Evolutionary conservation across 1,140 invertebrate genomes (phyloP), one percentile per base, ranked within the genome.

Genomic region (Coenobita brevimanus): DNA sequence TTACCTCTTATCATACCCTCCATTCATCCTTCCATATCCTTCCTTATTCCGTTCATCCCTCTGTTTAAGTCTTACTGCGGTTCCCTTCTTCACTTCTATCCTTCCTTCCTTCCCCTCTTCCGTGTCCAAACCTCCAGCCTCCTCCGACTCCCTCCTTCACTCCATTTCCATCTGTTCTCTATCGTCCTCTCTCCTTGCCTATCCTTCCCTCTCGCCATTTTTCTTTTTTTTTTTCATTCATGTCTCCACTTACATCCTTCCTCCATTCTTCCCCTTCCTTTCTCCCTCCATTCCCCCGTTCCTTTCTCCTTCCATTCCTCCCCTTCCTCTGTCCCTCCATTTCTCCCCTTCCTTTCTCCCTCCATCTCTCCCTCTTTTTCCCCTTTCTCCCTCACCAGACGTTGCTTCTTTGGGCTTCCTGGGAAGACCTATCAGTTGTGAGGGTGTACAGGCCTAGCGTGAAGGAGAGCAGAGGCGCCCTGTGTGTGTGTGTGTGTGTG

Each of bases 391-490:
- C 41, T 15, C 17, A 41, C 38, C 62, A 17, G 62, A 27, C 27
- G 3, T 1, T 24, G 41, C 8, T 43, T 67, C 60, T 67, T 82
- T 69, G 41, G 57, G 27, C 33, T 17, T 71, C 80, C 64, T 82
- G 64, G 36, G 62, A 33, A 71, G 64, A 41, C 64, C 27, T 82
- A 82, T 82, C 80, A 30, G 41, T 24, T 27, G 64, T 82, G 80
- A 82, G 62, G 33, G 15, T 82, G 38, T n/a, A 38, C 80, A 82
- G 80, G 64, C 80, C 80, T 82, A 82, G 3, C 17, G 36, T 71
- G 64, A 71, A 62, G 64, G 80, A 71, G 62, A 82, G 60, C 80
- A 82, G 80, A 81, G 57, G 36, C 21, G 80, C 43, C 80, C 43
- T 71, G 62, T 10, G 36, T 50, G n/a, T 17, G 46, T 36, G 43